Evolutionary conservation across 1,140 invertebrate species (phyloP), one percentile per base, ranked within the genome.

Genomic region (Liolophura sinensis): DNA sequence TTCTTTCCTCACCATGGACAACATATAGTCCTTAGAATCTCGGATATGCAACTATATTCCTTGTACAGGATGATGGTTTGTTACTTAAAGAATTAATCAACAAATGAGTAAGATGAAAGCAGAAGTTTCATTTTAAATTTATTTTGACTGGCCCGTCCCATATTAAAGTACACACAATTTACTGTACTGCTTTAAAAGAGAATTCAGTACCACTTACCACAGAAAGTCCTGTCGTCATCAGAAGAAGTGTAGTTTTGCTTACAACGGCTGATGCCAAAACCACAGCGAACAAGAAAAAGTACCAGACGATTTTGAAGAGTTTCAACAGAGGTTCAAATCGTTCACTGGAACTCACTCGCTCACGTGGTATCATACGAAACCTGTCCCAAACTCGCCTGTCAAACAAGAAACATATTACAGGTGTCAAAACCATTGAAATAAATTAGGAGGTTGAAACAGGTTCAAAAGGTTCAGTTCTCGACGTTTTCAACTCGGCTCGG

Each of bases 281-380:
- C 12, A 76, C 50, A 24, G 72, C 27, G 57, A 81, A 75, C 1
- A 77, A 47, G 3, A 77, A 51, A 1, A 73, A 22, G 40, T 78
- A 78, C 60, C 72, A 76, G 20, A 78, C 31, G 20, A 76, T 67
- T 65, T 81, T 78, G 58, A 77, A 74, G 7, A 68, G 40, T 64
- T 75, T 72, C 31, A 78, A 54, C 15, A 77, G 64, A 14, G 70
- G 65, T 25, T 62, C 60, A 15, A 77, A 72, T 20, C 64, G 68
- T 22, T 75, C 66, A 51, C 71, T 68, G n/a, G 60, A 70, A 12
- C 68, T 67, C 14, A 70, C 57, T 14, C 70, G 62, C 31, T 79
- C 78, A 40, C 78, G 56, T n/a, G 78, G 78, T n/a, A 79, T 76
- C 67, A 73, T 76, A 48, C 77, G 78, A 58, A 79, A 79, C 31